Base-by-base conservation (phyloP, 2,797 vertebrate species). In the Melanotaenia maccullochi region DNA sequence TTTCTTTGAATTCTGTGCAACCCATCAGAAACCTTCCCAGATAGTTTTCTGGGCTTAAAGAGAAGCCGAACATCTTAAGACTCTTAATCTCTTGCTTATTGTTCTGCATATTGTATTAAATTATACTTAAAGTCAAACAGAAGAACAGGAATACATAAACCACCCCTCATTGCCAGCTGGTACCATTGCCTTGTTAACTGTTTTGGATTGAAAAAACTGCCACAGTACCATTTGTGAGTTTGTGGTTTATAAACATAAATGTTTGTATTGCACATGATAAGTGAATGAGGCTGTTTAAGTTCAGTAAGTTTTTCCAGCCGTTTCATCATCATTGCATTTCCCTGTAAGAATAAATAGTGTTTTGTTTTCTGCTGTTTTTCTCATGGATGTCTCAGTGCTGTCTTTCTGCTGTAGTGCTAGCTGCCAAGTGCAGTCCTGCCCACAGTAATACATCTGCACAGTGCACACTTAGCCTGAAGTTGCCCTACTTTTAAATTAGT, bases 191-290 rank as follows among this genome's bases (percentile, higher is more conserved):
- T 78, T 25, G 40, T 57, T 47, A 79, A 60, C 30, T 52, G 67
- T 69, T 74, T 52, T 67, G 57, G 63, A 71, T 67, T 73, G 51
- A 75, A 33, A 68, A 68, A 65, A 62, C 28, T 38, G 35, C 47
- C 20, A 51, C 51, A 47, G 56, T 79, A 64, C 65, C 36, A 28
- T 33, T 11, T 56, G 63, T 55, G 25, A 32, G 33, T 66, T 72
- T 78, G 38, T 47, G 47, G 2, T 60, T 71, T 22, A 18, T 47
- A 36, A 67, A 51, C 73, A 54, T 60, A 71, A 28, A 60, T 60
- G 60, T 68, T 65, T 58, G 28, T 68, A 9, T 49, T 33, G 38
- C 65, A 54, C 24, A 65, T 51, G 55, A 67, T 22, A 62, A 66
- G 13, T 22, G 5, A 57, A 58, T 6, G 18, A 44, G 2, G 20